A percentile compares a stretch with the other conserved stretches of the same genome.
Conservation (phyloP, 1,140 invertebrate genomes). For the Zaprionus taronus region DNA sequence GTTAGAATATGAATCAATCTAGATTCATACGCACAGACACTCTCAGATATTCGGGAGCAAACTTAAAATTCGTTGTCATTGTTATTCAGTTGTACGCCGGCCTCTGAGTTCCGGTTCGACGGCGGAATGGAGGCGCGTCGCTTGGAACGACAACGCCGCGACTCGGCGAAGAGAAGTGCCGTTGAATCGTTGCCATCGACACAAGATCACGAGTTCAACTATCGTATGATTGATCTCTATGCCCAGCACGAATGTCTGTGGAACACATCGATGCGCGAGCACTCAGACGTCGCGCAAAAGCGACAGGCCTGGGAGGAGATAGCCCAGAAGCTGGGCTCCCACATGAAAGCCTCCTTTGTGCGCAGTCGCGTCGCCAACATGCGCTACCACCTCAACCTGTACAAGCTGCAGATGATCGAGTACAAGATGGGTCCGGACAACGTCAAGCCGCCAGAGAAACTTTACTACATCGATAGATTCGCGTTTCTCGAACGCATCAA, state of each 20-base stretch:
- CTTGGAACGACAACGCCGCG: slow-evolving; percentile 39
- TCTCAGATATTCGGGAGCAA: background rate
- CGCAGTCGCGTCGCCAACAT: slow-evolving; percentile 38
- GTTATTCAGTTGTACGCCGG: background rate
- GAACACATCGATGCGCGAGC: slow-evolving; percentile 37
- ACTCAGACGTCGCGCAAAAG: slow-evolving; percentile 41
- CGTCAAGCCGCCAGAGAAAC: slow-evolving; percentile 46
- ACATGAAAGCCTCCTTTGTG: slow-evolving; percentile 41
- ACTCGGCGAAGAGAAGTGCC: slow-evolving; percentile 48
- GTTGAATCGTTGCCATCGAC: slow-evolving; percentile 46
- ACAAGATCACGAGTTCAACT: slow-evolving; percentile 47
- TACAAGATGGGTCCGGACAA: slow-evolving; percentile 38
- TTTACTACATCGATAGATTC: slow-evolving; percentile 42
- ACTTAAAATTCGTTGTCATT: background rate
- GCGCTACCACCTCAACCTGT: slow-evolving; percentile 51
- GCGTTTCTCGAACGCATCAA: slow-evolving; percentile 32
- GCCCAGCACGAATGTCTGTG: slow-evolving; percentile 49
- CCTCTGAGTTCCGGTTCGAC: background rate
- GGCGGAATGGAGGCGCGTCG: slow-evolving; percentile 53
- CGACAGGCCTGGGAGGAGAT: slow-evolving; percentile 50
- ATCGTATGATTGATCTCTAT: slow-evolving; percentile 57
- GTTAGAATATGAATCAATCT: background rate
- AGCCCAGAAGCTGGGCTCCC: slow-evolving; percentile 36
- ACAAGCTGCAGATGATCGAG: slow-evolving; percentile 56
- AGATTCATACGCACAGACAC: background rate